Evolutionary conservation across 1,140 invertebrate genomes (phyloP), one percentile per base, ranked within the genome.

Genomic region (Probaryconus sp.): DNA sequence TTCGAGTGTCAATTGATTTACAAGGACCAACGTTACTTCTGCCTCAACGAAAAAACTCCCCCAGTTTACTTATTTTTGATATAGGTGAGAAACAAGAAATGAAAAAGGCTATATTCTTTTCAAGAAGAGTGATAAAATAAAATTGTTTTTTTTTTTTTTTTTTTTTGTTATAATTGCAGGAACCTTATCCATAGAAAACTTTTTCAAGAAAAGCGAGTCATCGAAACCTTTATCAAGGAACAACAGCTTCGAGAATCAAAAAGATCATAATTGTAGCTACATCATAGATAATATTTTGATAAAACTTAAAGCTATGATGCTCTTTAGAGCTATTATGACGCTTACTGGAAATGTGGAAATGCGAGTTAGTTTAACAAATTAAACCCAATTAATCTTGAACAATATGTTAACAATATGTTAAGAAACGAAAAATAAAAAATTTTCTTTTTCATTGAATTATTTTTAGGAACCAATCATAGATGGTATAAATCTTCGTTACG

Each of bases 41-140:
- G 26, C 95, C 94, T 0, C 94, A 95, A 79, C 93, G 94, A 78
- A 92, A 93, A 11, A 92, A 93, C 47, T 94, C 93, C 3, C 92
- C 93, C 0, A 94, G 93, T 83, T 88, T 95, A n/a, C 83, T 96
- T 31, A 90, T 96, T 33, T 84, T 95, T 10, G 93, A 94, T 82
- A 91, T 94, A 81, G 93, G 92, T 92, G 10, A 16, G 30, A 31
- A 20, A 13, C 37, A 35, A 5, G 10, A 42, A 28, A 35, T 35
- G 11, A 24, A 37, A 14, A 3, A 5, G 10, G 21, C 35, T 11
- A 20, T 26, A 21, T 31, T 7, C 14, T 20, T 56, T 40, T 38
- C 24, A 7, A 24, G 2, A 35, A 26, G 20, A 43, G 30, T 43
- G 21, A 3, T 7, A 26, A 14, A 1, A 11, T 30, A 37, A 60